Conservation (phyloP, 2,888 invertebrate genomes). For the Rhagium mordax region DNA sequence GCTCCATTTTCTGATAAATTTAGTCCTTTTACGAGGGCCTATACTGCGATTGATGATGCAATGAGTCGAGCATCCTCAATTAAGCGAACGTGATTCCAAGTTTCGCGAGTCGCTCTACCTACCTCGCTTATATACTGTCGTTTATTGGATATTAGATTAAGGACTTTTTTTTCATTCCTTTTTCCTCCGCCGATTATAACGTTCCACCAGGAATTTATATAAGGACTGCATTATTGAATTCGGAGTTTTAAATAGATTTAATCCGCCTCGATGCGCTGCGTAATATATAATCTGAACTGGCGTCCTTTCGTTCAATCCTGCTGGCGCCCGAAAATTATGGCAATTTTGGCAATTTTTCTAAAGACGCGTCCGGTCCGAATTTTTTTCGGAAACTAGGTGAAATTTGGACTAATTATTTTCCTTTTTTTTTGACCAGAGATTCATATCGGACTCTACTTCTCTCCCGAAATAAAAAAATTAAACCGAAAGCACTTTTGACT, state of each 20-base stretch:
- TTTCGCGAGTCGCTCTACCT: slow-evolving; percentile 46
- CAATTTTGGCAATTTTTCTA: too few relatives aligned
- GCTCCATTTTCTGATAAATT: slow-evolving; percentile 53
- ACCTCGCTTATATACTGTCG: slow-evolving; percentile 47
- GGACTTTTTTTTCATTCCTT: slow-evolving; percentile 49
- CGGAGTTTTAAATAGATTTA: slow-evolving; percentile 45
- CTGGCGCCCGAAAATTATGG: too few relatives aligned
- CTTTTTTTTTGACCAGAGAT: too few relatives aligned
- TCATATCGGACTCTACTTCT: too few relatives aligned
- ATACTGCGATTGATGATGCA: slow-evolving; percentile 52
- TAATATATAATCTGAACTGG: neutral
- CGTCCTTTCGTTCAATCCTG: too few relatives aligned
- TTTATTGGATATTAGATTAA: slow-evolving; percentile 54
- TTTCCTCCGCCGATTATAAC: slow-evolving; percentile 36
- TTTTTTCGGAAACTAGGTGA: too few relatives aligned
- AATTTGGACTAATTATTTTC: too few relatives aligned
- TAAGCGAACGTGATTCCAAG: slow-evolving; percentile 53
- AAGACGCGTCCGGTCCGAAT: too few relatives aligned
- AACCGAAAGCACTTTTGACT: too few relatives aligned
- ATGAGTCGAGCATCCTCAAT: slow-evolving; percentile 54
- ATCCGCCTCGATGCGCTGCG: slow-evolving; percentile 36
- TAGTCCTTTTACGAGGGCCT: slow-evolving; percentile 48
- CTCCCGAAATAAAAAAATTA: too few relatives aligned
- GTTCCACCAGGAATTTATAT: slow-evolving; percentile 35
- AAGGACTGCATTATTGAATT: slow-evolving; percentile 47